Conservation (phyloP, 2,797 vertebrate species). For the Hybognathus amarus region DNA sequence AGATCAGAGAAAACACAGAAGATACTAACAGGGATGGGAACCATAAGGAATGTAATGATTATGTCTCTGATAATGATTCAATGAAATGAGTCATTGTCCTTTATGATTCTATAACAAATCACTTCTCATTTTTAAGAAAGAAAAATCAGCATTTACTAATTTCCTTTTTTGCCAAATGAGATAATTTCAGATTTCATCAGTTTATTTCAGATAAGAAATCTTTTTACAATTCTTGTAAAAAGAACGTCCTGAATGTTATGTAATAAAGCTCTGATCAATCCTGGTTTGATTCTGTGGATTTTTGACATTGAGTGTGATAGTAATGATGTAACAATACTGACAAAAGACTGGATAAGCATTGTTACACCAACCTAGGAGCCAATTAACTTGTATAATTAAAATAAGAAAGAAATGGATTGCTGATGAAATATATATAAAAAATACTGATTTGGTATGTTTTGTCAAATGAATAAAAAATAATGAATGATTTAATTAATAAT, state of each 20-base stretch:
- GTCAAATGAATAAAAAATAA: too few species aligned
- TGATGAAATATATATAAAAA: too few species aligned
- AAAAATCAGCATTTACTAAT: background rate
- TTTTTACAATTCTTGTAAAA: background rate
- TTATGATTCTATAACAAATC: background rate
- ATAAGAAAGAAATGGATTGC: too few species aligned
- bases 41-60: background rate
- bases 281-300: background rate
- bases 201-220: background rate
- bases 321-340: background rate
- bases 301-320: background rate
- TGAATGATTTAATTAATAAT: too few species aligned
- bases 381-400: too few species aligned
- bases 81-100: background rate
- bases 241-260: background rate
- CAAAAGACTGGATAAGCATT: background rate
- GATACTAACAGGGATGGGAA: constrained; percentile 1
- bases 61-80: constrained; percentile 1
- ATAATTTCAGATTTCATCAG: background rate
- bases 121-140: background rate
- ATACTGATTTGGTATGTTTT: too few species aligned
- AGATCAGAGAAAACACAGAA: constrained; percentile 32
- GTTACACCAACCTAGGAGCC: too few species aligned
- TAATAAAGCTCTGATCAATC: background rate
- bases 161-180: background rate